Conservation (phyloP, 2,113 vertebrate species). For the Boleophthalmus pectinirostris region DNA sequence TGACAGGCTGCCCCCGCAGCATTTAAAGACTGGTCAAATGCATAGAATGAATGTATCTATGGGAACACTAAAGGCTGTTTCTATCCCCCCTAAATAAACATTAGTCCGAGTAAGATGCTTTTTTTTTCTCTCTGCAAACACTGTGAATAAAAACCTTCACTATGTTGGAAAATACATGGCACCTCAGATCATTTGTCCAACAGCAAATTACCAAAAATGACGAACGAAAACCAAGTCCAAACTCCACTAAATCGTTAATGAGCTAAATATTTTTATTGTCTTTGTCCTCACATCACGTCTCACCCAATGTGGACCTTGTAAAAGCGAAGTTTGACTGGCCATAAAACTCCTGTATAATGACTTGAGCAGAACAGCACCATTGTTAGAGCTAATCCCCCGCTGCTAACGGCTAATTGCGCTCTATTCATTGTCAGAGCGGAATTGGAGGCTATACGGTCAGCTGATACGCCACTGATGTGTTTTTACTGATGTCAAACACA, state of each 20-base stretch:
- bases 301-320: constrained; percentile 27
- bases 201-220: constrained; percentile 10
- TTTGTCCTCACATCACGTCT: constrained; percentile 33
- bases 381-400: constrained; percentile 62
- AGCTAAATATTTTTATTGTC: constrained; percentile 36
- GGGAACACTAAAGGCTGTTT: too few species aligned
- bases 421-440: constrained; percentile 50
- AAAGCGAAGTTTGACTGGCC: constrained; percentile 44
- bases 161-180: constrained; percentile 7
- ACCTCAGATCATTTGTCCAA: constrained; percentile 2
- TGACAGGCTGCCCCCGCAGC: too few species aligned
- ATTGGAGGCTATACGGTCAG: constrained; percentile 34
- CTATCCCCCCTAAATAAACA: too few species aligned
- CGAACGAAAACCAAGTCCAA: neutral
- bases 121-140: neutral
- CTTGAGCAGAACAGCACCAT: constrained; percentile 66
- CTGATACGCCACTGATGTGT: constrained; percentile 27
- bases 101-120: too few species aligned
- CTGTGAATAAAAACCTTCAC: constrained; percentile 21
- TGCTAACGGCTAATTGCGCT: constrained; percentile 66
- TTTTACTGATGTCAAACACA: constrained; percentile 11
- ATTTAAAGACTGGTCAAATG: too few species aligned
- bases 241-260: constrained; percentile 35
- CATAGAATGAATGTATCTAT: too few species aligned
- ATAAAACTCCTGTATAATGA: constrained; percentile 62